A percentile compares a stretch with the other conserved stretches of the same genome.
These are phyloP conservation scores for Jaculus jaculus DNA, from an alignment of 2,113 vertebrate genomes.

Conservation along the genomic window DNA sequence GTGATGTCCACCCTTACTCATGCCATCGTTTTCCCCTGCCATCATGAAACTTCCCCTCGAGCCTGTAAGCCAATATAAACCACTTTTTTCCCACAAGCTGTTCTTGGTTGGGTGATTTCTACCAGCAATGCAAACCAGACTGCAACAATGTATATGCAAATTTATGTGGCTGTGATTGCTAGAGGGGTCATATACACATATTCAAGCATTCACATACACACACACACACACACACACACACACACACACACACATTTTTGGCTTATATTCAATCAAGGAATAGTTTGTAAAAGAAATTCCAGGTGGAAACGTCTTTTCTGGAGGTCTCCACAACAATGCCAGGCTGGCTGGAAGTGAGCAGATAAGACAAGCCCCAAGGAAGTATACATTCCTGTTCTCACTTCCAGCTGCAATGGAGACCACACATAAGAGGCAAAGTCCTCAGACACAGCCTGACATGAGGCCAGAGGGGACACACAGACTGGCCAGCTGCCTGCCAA, in stretches of 20 bases:
- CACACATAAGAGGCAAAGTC: not conserved
- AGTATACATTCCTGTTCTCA: rapidly evolving
- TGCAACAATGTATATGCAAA: no score
- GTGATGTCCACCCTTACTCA: no score
- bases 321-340: no score
- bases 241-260: not conserved
- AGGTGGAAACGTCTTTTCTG: not conserved
- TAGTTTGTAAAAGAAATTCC: not conserved
- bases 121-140: no score
- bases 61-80: no score
- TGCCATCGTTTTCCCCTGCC: no score
- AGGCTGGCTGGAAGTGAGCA: not conserved
- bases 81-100: no score
- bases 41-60: no score
- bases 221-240: not conserved
- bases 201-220: not conserved
- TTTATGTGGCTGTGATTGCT: no score
- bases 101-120: no score
- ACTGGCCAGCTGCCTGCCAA: rapidly evolving
- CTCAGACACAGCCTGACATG: rapidly evolving
- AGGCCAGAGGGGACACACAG: no score
- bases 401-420: not conserved
- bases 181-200: not conserved
- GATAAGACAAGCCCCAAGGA: not conserved
- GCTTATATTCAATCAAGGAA: not conserved